Base-by-base conservation (phyloP, 1,140 invertebrate genomes). In the Penaeus japonicus region DNA sequence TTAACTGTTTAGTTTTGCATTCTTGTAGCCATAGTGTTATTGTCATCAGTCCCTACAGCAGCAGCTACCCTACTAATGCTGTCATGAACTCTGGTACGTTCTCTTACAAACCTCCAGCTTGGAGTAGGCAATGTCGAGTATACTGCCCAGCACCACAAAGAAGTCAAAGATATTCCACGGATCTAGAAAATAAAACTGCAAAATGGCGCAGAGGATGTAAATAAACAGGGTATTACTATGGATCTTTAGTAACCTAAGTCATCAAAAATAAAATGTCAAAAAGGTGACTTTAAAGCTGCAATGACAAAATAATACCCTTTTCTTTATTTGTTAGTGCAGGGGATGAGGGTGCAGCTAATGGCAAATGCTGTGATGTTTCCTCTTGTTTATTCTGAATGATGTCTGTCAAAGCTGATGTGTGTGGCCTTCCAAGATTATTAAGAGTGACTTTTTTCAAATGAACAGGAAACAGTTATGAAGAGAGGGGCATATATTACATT, bases 161-260 rank as follows among this genome's bases (percentile, higher is more conserved):
- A 99, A 99, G 94, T 99, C 99, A 93, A 99, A 99, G 0, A 98
- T 96, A 94, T 99, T 99, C 99, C 99, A 99, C n/a, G 98, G 97
- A 94, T 99, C 99, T 79, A 98, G 97, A 93, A 99, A 99, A 93
- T 99, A 99, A 93, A 99, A 99, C 98, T 99, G 93, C 88, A 94
- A 91, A 92, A 90, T 84, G 75, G 84, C 39, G 89, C 73, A 79
- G 89, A 83, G 80, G 47, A 55, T 85, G 70, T 82, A 85, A 78
- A 80, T 59, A 78, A 86, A 85, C 39, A 22, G 55, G 20, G 47
- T 7, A 47, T 30, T 35, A 39, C 24, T 39, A 35, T 35, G 47
- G 17, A 80, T 18, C 15, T 35, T 35, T 27, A 54, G n/a, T 79
- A 27, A 30, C 18, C 24, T 54, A 85, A 47, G 10, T 47, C 15